Evolutionary conservation across 2,797 vertebrate species (phyloP), one percentile per base, ranked within the genome.

Genomic region (Enteromius viviparus): DNA sequence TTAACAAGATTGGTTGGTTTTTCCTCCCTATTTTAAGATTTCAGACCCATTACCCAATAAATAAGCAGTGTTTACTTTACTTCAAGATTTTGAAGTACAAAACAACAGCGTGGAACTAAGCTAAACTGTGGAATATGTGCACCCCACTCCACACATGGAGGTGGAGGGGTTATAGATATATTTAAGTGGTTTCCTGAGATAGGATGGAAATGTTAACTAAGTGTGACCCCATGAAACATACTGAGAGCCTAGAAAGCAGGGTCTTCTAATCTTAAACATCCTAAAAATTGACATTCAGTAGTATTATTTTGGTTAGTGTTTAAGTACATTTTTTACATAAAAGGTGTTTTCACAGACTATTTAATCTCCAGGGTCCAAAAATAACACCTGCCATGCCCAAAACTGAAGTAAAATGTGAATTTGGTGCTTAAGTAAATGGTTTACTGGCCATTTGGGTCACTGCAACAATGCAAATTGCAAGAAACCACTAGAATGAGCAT

Each of bases 141-240:
- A 78, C 81, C 79, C 83, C 69, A 34, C 53, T 84, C 76, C 84
- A 84, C 84, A 68, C 89, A 86, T 80, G 81, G 71, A 69, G 74
- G 68, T 75, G 74, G 72, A 84, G 64, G 62, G 69, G 82, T 78
- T 82, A 84, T 87, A 89, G 88, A 87, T 87, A 85, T 88, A 60
- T 88, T 88, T 87, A 88, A 90, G 88, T 88, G 85, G 89, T 93
- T 88, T 93, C 94, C 95, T 95, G 94, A 95, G 95, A 91, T 88
- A 86, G 85, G 81, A 76, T 86, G 86, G 84, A 88, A 89, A 85
- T 89, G 86, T 85, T 58, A 42, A 88, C 80, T 77, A 78, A 82
- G 82, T 83, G 81, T 87, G 83, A 91, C 84, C 76, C 70, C 76
- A 60, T 78, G 74, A 86, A 60, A 83, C 42, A 68, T 68, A 34